Conservation (phyloP, 53 echinoderm and acorn worm genomes). For the Antedon mediterranea region DNA sequence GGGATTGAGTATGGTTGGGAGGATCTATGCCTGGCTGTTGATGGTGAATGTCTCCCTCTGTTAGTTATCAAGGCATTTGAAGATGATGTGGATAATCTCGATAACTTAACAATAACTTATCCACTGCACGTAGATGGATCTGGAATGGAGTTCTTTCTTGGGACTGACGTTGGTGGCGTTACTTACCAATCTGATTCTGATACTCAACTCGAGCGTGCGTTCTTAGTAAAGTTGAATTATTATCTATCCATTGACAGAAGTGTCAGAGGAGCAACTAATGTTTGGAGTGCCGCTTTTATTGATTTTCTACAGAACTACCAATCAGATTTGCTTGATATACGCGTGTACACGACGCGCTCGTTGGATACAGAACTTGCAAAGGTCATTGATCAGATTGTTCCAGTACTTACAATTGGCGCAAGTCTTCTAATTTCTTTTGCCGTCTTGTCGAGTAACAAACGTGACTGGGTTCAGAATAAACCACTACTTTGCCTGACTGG, state of each 20-base stretch:
- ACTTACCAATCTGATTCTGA: background rate
- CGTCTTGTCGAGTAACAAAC: conserved; percentile 26
- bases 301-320: background rate
- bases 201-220: background rate
- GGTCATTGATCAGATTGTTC: conserved; percentile 5
- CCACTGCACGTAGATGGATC: background rate
- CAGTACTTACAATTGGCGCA: conserved; percentile 22
- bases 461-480: conserved; percentile 46
- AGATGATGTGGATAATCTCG: background rate
- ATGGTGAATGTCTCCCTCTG: background rate
- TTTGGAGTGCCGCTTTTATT: background rate
- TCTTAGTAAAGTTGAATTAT: background rate
- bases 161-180: background rate
- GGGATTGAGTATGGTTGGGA: background rate
- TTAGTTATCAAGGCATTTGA: background rate
- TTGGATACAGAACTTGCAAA: background rate
- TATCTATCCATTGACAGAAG: background rate
- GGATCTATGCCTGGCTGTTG: background rate
- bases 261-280: background rate
- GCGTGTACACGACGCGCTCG: background rate
- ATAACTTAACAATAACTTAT: background rate
- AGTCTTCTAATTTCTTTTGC: conserved; percentile 27
- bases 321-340: background rate
- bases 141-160: background rate
- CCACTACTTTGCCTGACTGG: conserved; percentile 39